Evolutionary conservation across 2,113 vertebrate genomes (phyloP).

Genomic region (Sarotherodon lohbergeri): DNA sequence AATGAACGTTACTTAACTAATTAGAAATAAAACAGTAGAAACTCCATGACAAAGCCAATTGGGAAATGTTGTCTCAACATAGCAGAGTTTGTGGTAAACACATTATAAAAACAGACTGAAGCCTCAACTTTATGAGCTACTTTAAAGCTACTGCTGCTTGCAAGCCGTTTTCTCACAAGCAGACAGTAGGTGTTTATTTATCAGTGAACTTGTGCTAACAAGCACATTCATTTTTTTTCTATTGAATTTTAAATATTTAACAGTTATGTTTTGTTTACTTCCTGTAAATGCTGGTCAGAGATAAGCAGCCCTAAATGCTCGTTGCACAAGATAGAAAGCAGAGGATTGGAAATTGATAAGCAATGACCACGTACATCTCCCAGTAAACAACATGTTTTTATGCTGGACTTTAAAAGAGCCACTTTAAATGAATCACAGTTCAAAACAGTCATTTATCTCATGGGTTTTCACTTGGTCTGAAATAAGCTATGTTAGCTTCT

Average conservation of each 20-base stretch:
- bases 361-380: not conserved
- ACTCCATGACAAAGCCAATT: not conserved
- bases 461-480: not conserved
- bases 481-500: fast-evolving
- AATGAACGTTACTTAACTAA: slow-evolving; percentile 12
- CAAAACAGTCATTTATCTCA: not conserved
- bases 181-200: not conserved
- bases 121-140: not conserved
- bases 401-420: not conserved
- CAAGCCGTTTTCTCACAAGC: not conserved
- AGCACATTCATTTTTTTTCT: not conserved
- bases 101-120: not conserved
- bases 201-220: not conserved
- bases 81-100: not conserved
- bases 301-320: not conserved
- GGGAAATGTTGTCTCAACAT: not conserved
- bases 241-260: not conserved
- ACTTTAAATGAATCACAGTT: not conserved
- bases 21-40: not conserved
- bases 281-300: not conserved
- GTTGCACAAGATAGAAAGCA: not conserved
- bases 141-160: not conserved
- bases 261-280: not conserved
- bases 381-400: not conserved
- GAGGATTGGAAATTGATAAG: not conserved